Evolutionary conservation across 2,113 vertebrate genomes (phyloP).

Genomic region (Ondatra zibethicus): DNA sequence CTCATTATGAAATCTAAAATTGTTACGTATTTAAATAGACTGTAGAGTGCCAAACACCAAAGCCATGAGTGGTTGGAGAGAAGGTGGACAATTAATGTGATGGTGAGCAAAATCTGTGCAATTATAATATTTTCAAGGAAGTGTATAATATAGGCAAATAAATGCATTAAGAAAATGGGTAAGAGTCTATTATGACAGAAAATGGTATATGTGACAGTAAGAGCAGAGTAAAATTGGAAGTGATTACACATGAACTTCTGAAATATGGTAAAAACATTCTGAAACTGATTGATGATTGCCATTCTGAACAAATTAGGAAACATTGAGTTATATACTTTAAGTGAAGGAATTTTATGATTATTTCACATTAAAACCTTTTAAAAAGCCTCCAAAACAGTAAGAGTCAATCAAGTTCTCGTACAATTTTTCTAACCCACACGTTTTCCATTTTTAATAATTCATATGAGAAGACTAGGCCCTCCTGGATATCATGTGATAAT

Average conservation of each 20-base stretch:
- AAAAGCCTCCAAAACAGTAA: neutral
- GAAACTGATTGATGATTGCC: neutral
- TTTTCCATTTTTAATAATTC: neutral
- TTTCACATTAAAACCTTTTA: neutral
- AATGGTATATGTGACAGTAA: neutral
- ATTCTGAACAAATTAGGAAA: neutral
- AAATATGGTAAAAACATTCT: neutral
- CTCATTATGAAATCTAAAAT: neutral
- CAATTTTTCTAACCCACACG: neutral
- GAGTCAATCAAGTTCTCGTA: neutral
- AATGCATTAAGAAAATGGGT: neutral
- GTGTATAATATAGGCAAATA: neutral
- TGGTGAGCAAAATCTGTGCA: neutral
- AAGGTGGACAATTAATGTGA: neutral
- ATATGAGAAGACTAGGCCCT: neutral
- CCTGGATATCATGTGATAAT: neutral
- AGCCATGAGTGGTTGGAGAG: neutral
- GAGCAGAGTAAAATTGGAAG: neutral
- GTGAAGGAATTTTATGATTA: neutral
- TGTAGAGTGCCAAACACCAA: neutral
- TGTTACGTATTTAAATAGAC: neutral
- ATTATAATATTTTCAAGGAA: neutral
- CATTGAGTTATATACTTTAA: neutral
- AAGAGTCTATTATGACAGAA: neutral
- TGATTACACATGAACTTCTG: neutral